Percentiles rank a stretch among this genome's conserved stretches.
Conservation (phyloP, 1,140 invertebrate genomes). For the Meloidogyne exigua region DNA sequence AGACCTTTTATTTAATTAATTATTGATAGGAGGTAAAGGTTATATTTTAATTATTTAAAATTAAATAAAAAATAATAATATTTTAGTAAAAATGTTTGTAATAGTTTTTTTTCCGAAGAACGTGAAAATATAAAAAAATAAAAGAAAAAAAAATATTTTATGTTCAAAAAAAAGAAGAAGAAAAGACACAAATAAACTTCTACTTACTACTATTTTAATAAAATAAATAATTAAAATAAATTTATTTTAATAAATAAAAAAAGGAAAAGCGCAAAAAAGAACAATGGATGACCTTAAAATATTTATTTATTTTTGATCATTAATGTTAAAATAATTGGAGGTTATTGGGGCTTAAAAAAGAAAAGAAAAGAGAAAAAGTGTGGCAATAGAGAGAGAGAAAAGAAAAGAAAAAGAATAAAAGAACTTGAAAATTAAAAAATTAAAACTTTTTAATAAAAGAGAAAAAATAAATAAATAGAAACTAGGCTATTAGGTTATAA, state of each 20-base stretch:
- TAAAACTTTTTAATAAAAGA: too few species aligned
- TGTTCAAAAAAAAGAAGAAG: not conserved
- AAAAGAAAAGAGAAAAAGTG: too few species aligned
- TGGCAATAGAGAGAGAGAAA: too few species aligned
- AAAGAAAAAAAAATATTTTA: not conserved
- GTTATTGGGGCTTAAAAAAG: too few species aligned
- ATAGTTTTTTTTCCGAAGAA: not conserved
- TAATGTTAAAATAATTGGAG: not conserved
- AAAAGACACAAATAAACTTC: too few species aligned
- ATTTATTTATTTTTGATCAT: not conserved
- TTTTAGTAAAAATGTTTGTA: not conserved
- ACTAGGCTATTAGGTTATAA: too few species aligned
- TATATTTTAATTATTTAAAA: too few species aligned
- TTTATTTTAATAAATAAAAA: not conserved
- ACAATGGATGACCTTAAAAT: not conserved
- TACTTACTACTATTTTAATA: too few species aligned
- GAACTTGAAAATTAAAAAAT: not conserved
- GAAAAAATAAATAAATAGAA: too few species aligned
- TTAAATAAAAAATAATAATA: not conserved
- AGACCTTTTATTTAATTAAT: too few species aligned
- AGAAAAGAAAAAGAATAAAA: not conserved
- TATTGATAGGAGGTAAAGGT: too few species aligned
- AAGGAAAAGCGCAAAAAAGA: not conserved
- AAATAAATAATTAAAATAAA: not conserved
- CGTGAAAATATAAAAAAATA: not conserved